Evolutionary conservation across 2,888 invertebrate species (phyloP), one percentile per base, ranked within the genome.

Genomic region (Noctua pronuba): DNA sequence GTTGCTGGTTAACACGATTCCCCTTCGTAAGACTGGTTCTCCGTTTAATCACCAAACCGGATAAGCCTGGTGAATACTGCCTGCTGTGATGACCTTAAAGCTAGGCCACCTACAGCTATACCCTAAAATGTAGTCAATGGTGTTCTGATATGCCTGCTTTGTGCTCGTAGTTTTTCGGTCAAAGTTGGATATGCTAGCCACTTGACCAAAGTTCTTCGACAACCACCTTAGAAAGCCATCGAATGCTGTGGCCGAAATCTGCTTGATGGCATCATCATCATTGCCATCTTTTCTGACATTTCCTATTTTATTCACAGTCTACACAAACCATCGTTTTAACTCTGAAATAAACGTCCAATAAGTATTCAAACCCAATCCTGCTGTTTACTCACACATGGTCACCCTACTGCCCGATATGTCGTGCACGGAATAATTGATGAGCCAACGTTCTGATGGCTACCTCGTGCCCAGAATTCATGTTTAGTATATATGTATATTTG

Each of bases 351-450:
- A 68, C 38, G n/a, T 35, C 76, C 76, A 76, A 64, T 58, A 73
- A 80, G 1, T 66, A 66, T 55, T n/a, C 46, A 41, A 64, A 71
- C 31, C 1, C 1, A 58, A 71, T 68, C 66, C 62, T 6, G 18
- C 55, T 62, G 11, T 73, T 64, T 2, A 13, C 46, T 38, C 21
- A 52, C 24, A 65, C 58, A 69, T 76, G 52, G 72, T 75, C 87
- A 82, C 84, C 86, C 89, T 81, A 88, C 70, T 87, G 76, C 44
- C 86, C 86, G 76, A 87, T 80, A 85, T 78, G 46, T 73, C 88
- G 88, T 84, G 90, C 44, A 58, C 68, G 55, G 91, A 90, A 91
- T 92, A 88, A 91, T 90, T 88, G 77, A 91, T 85, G 88, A 87
- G 78, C 71, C 75, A 74, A 72, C 77, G 79, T 83, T 85, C 84